A percentile compares a stretch with the other conserved stretches of the same genome.
phyloP scores from a whole-genome alignment of 2,888 invertebrate species.

The Drosophila pegasa region DNA sequence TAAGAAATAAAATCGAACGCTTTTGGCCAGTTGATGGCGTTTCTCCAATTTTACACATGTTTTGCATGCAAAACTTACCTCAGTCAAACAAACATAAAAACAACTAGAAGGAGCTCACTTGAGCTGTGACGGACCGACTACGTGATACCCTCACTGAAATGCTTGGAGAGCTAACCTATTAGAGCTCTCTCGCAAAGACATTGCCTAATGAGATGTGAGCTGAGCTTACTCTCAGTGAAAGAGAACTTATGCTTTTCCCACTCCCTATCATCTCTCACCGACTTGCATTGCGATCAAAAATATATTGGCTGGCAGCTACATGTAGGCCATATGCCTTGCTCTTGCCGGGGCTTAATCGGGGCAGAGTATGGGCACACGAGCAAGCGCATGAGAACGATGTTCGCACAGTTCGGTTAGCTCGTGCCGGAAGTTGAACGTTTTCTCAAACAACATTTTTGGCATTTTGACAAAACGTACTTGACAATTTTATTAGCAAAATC shows the following conservation, averaged over 20 bases:
- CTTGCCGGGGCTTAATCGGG: not conserved
- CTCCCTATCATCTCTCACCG: too few species aligned
- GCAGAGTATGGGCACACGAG: slow-evolving; percentile 14
- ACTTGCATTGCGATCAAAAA: not conserved
- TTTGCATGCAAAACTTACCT: slow-evolving; percentile 57
- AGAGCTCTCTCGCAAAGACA: not conserved
- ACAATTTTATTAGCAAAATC: slow-evolving; percentile 67
- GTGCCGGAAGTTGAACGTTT: slow-evolving; percentile 70
- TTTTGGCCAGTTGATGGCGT: slow-evolving; percentile 51
- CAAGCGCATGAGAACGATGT: slow-evolving; percentile 14
- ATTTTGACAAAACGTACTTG: slow-evolving; percentile 76
- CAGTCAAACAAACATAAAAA: slow-evolving; percentile 37
- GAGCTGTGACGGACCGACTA: not conserved
- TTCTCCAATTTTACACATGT: slow-evolving; percentile 60
- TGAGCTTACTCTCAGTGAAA: too few species aligned
- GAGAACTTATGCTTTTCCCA: too few species aligned
- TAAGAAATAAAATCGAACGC: slow-evolving; percentile 47
- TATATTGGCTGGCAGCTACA: too few species aligned
- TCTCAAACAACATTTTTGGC: slow-evolving; percentile 70
- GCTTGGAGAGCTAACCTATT: not conserved
- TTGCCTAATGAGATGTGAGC: not conserved
- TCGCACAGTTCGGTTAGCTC: slow-evolving; percentile 27
- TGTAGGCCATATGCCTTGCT: not conserved
- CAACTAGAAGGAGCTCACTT: not conserved
- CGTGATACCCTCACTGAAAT: not conserved